phyloP scores from a whole-genome alignment of 2,888 invertebrate species.

The Disparrhopalites patrizii region DNA sequence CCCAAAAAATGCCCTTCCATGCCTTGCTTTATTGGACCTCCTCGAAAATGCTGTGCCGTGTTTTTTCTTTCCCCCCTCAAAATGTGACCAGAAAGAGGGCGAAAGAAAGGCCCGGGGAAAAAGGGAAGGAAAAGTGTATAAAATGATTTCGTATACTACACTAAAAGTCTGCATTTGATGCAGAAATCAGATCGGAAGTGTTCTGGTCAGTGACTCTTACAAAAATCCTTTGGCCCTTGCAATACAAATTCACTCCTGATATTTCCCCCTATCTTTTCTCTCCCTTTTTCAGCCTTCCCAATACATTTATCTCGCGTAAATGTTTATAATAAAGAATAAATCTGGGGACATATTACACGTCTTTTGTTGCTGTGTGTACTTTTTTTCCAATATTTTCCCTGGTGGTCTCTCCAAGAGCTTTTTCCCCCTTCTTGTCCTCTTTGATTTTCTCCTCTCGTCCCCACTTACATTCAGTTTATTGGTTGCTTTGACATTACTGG shows the following conservation, averaged over 20 bases:
- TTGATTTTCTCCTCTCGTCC: no score
- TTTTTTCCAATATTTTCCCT: no score
- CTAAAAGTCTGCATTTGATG: conserved; percentile 20
- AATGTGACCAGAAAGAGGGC: no score
- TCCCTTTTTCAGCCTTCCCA: neutral
- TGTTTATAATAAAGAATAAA: neutral
- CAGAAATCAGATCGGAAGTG: conserved; percentile 28
- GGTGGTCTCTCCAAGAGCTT: no score
- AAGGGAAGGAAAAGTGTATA: neutral
- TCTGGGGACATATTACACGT: no score
- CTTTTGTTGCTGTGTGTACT: neutral
- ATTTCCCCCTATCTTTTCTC: neutral
- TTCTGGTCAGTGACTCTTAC: conserved; percentile 29
- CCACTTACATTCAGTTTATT: no score
- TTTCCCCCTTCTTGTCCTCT: no score
- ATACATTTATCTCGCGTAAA: neutral
- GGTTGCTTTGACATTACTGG: no score
- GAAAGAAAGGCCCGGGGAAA: neutral
- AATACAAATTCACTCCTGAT: conserved; percentile 9
- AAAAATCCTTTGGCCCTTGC: conserved; percentile 19
- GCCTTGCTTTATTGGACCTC: no score
- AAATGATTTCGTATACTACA: conserved; percentile 1
- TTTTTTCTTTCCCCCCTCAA: no score
- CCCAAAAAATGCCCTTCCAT: no score
- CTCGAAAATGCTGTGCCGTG: no score